These are phyloP conservation scores for Poeciliopsis presidionis DNA, from an alignment of 2,797 vertebrate genomes.

Conservation along the genomic window DNA sequence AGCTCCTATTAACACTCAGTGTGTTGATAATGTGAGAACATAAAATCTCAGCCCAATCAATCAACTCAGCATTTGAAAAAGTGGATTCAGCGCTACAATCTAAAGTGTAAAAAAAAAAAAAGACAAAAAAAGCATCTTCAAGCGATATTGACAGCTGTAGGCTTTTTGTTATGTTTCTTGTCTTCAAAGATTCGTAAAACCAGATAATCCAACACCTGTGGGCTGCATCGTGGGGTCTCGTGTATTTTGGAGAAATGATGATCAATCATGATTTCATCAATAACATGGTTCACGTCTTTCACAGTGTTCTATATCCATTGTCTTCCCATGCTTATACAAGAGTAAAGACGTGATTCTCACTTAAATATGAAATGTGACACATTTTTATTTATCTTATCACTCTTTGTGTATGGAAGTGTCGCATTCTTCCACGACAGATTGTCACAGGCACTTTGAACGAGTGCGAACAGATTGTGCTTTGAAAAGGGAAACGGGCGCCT, in stretches of 20 bases:
- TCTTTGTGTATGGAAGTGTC: conserved; percentile 59
- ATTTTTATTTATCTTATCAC: conserved; percentile 72
- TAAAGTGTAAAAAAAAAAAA: conserved; percentile 17
- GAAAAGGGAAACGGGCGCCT: conserved; percentile 68
- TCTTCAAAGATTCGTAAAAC: conserved; percentile 8
- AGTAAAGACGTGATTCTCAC: conserved; percentile 54
- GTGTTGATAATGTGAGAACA: conserved; percentile 72
- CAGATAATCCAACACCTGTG: background rate
- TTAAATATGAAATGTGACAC: conserved; percentile 70
- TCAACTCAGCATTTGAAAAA: conserved; percentile 34
- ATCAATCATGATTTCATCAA: conserved; percentile 3
- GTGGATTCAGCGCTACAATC: background rate
- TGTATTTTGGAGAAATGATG: background rate
- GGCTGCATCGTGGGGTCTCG: background rate
- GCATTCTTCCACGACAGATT: conserved; percentile 75
- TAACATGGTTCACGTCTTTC: conserved; percentile 12
- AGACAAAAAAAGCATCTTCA: conserved; percentile 6
- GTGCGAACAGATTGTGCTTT: conserved; percentile 78
- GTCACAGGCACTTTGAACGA: conserved; percentile 70
- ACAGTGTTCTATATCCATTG: background rate
- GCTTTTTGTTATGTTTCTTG: background rate
- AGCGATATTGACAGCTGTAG: background rate
- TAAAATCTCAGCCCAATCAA: conserved; percentile 46
- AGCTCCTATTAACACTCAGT: conserved; percentile 53
- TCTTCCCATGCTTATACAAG: conserved; percentile 19